Evolutionary conservation across 2,113 vertebrate species (phyloP).

Genomic region (Pogona vitticeps): DNA sequence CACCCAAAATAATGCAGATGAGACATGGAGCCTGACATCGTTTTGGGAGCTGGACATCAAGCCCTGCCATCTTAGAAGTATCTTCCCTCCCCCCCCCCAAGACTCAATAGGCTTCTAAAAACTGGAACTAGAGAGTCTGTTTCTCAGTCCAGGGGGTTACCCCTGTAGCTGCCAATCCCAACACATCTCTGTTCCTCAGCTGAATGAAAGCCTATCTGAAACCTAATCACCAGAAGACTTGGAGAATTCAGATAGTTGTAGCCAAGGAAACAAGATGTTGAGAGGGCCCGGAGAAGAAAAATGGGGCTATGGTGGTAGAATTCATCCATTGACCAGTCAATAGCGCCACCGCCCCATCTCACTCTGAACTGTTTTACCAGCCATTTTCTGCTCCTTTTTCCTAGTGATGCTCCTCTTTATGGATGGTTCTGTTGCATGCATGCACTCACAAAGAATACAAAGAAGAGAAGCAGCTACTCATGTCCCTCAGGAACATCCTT

Average conservation of each 20-base stretch:
- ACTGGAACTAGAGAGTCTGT: conserved; percentile 21
- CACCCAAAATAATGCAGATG: too few relatives aligned
- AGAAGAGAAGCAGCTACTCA: too few relatives aligned
- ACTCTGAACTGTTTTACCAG: not conserved
- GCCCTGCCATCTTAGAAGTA: not conserved
- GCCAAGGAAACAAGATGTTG: not conserved
- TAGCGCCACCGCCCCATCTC: not conserved
- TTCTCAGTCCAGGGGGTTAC: conserved; percentile 9
- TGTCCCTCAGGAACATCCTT: too few relatives aligned
- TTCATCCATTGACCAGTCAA: not conserved
- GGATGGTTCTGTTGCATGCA: too few relatives aligned
- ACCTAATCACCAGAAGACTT: not conserved
- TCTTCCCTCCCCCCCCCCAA: not conserved
- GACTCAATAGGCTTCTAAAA: not conserved
- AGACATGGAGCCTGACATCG: too few relatives aligned
- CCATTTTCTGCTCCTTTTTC: not conserved
- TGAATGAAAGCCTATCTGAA: not conserved
- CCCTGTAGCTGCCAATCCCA: not conserved
- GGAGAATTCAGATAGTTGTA: not conserved
- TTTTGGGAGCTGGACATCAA: too few relatives aligned
- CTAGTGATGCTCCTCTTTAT: not conserved
- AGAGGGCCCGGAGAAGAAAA: not conserved
- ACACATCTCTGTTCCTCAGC: not conserved
- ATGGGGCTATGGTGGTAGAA: not conserved
- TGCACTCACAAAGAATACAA: too few relatives aligned